Conservation (phyloP, 2,113 vertebrate species). For the Brienomyrus longianalis region DNA sequence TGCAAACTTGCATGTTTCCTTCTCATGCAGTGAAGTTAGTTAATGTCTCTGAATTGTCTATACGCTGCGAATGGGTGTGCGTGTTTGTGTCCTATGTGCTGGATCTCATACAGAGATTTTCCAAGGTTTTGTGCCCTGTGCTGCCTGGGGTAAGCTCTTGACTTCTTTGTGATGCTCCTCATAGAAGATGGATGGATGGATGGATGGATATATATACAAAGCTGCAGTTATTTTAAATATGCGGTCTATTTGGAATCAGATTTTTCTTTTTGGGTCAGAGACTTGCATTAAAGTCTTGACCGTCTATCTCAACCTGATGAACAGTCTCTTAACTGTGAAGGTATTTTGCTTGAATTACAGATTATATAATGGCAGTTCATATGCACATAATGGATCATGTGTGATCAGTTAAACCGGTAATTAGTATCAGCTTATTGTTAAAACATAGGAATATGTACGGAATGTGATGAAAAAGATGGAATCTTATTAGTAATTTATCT, state of each 20-base stretch:
- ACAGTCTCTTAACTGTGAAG: neutral
- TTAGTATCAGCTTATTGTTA: neutral
- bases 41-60: neutral
- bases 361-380: neutral
- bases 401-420: neutral
- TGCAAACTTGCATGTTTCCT: neutral
- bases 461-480: neutral
- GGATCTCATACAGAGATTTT: neutral
- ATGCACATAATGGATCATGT: neutral
- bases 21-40: neutral
- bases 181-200: no score
- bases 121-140: neutral
- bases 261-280: neutral
- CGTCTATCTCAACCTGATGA: neutral
- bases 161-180: no score
- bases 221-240: neutral
- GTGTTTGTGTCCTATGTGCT: neutral
- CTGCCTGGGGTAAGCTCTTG: neutral
- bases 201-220: neutral
- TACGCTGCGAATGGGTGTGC: neutral
- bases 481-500: neutral
- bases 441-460: neutral
- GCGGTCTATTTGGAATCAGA: neutral
- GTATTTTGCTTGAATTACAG: neutral
- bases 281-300: neutral